Percentiles rank a stretch among this genome's conserved stretches.
Conservation (phyloP, 2,113 vertebrate genomes). For the Coreoperca whiteheadi region DNA sequence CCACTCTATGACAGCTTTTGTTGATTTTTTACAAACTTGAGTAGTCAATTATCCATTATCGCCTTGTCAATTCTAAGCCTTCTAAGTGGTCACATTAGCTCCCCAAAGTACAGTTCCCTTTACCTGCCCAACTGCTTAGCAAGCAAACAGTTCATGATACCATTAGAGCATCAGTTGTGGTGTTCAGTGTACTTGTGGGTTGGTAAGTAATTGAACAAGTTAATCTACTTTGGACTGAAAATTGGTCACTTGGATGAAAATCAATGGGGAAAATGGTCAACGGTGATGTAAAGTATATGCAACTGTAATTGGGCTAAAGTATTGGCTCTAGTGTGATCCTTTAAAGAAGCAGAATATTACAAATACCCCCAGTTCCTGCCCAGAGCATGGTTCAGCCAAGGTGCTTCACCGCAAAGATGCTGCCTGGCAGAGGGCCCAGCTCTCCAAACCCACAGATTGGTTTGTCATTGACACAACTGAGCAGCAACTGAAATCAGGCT, state of each 20-base stretch:
- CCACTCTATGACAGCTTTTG: neutral
- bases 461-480: slow-evolving; percentile 38
- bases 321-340: neutral
- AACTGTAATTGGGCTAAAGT: neutral
- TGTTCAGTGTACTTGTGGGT: neutral
- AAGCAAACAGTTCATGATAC: neutral
- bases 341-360: slow-evolving; percentile 19
- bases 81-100: neutral
- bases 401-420: slow-evolving; percentile 25
- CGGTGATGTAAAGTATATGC: neutral
- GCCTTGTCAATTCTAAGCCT: neutral
- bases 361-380: neutral
- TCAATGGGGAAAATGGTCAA: neutral
- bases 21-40: neutral
- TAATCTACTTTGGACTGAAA: no score
- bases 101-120: neutral
- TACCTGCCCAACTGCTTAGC: neutral
- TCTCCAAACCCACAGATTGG: slow-evolving; percentile 38
- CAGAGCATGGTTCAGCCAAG: slow-evolving; percentile 9
- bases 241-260: neutral
- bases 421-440: slow-evolving; percentile 34
- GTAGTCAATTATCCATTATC: neutral
- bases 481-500: slow-evolving; percentile 43
- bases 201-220: neutral
- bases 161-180: neutral